Conservation (phyloP, 2,888 invertebrate genomes). For the Sepioteuthis lessoniana region DNA sequence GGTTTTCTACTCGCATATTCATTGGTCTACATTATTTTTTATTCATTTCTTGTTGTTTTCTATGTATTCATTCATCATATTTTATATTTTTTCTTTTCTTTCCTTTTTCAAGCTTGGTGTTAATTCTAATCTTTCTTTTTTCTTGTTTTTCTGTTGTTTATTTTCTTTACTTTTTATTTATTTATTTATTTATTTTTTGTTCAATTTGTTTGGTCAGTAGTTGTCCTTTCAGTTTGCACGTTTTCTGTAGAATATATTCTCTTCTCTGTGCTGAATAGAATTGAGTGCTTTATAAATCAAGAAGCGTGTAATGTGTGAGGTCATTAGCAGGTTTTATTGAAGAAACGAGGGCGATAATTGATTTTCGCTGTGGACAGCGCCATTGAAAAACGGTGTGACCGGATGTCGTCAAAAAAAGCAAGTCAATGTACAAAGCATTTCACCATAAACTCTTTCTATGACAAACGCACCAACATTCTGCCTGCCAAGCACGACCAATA, state of each 20-base stretch:
- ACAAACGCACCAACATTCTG: background rate
- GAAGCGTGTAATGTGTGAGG: background rate
- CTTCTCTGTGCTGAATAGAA: background rate
- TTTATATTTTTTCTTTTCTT: too few species aligned
- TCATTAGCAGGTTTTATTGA: conserved; percentile 33
- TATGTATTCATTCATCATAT: too few species aligned
- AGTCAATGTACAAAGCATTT: background rate
- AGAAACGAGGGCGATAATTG: background rate
- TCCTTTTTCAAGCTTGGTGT: too few species aligned
- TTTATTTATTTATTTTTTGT: too few species aligned
- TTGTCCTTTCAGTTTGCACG: background rate
- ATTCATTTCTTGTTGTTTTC: too few species aligned
- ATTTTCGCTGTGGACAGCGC: background rate
- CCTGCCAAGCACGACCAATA: background rate
- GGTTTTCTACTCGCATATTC: too few species aligned
- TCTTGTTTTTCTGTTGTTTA: too few species aligned
- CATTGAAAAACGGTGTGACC: background rate
- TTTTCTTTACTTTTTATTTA: too few species aligned
- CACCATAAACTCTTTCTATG: background rate
- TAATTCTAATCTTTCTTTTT: too few species aligned
- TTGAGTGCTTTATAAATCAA: background rate
- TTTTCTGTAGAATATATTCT: background rate
- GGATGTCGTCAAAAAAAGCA: background rate
- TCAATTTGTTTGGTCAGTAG: background rate
- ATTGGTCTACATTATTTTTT: too few species aligned